These are phyloP conservation scores for Antigone vipio DNA, from an alignment of 2,113 vertebrate genomes.

Conservation along the genomic window DNA sequence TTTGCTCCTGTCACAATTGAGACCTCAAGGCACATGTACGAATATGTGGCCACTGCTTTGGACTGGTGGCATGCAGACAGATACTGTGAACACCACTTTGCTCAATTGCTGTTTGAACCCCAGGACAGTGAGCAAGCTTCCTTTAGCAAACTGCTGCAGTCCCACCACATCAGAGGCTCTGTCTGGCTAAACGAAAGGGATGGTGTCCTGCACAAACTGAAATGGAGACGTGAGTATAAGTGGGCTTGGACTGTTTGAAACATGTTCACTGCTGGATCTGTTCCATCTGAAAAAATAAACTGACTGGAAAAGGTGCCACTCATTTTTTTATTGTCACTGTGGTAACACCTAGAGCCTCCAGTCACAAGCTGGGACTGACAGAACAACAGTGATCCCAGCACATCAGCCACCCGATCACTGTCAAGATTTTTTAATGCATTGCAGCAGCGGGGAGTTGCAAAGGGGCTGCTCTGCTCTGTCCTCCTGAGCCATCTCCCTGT, in stretches of 20 bases:
- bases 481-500: too few relatives aligned
- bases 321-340: neutral
- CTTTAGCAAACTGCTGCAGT: conserved; percentile 55
- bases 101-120: conserved; percentile 62
- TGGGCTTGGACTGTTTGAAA: neutral
- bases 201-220: neutral
- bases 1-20: conserved; percentile 45
- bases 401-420: neutral
- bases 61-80: conserved; percentile 78
- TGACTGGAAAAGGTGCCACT: neutral
- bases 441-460: neutral
- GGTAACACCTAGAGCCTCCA: neutral
- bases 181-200: conserved; percentile 77
- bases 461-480: neutral
- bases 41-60: conserved; percentile 73
- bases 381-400: neutral
- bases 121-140: neutral
- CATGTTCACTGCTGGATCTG: neutral
- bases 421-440: neutral
- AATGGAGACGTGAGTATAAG: conserved; percentile 57
- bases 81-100: conserved; percentile 79
- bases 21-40: conserved; percentile 67
- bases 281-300: neutral
- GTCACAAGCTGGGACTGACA: neutral
- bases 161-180: conserved; percentile 1